Evolutionary conservation across 2,888 invertebrate species (phyloP).

Genomic region (Microctonus aethiopoides): DNA sequence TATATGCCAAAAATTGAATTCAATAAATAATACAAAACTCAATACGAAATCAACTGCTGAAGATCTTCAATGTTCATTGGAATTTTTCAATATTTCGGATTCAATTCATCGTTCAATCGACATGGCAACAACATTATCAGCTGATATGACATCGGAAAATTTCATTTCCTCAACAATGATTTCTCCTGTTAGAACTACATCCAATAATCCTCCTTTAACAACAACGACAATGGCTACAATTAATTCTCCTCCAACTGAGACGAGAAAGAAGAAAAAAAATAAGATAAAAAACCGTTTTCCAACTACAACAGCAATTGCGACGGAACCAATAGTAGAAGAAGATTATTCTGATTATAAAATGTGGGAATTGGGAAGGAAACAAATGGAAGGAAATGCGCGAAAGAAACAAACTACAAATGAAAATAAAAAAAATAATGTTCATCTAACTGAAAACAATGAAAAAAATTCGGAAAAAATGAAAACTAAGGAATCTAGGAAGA

Average conservation of each 20-base stretch:
- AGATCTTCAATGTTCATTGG: neutral
- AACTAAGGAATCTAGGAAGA: neutral
- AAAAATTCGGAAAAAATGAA: neutral
- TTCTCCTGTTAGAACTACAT: neutral
- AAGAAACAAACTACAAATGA: neutral
- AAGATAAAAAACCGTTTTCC: neutral
- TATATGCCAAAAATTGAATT: conserved; percentile 47
- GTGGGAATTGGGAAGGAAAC: neutral
- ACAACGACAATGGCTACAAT: neutral
- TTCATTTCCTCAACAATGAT: no score
- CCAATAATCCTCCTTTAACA: neutral
- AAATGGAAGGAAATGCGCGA: neutral
- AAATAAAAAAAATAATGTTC: neutral
- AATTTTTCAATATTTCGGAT: neutral
- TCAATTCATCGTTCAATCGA: neutral
- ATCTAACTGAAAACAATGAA: neutral
- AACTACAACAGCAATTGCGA: no score
- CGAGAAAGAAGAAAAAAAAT: neutral
- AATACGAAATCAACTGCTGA: neutral
- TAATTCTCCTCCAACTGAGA: neutral
- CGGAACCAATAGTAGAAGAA: neutral
- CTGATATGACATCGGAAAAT: no score
- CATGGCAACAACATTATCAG: no score
- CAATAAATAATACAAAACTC: neutral
- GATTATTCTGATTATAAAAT: neutral